Evolutionary conservation across 2,113 vertebrate genomes (phyloP).

Genomic region (Halcyon senegalensis): DNA sequence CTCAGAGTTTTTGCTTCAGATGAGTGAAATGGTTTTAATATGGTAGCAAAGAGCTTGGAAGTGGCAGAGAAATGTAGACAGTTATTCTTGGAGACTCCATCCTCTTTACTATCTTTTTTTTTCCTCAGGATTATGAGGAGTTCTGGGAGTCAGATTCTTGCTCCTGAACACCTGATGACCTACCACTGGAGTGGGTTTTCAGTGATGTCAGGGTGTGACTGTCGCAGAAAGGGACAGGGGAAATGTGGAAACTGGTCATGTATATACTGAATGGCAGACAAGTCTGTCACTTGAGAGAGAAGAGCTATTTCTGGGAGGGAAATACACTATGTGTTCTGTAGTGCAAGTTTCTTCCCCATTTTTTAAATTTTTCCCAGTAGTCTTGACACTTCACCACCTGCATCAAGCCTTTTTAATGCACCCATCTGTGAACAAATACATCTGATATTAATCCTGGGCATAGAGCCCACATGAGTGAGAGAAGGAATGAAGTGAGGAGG

Average conservation of each 20-base stretch:
- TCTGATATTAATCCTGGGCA: not conserved
- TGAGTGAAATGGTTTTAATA: not conserved
- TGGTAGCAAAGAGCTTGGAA: not conserved
- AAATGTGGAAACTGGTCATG: not conserved
- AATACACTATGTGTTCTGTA: not conserved
- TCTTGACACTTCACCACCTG: not conserved
- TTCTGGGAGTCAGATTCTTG: not conserved
- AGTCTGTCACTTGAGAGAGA: not conserved
- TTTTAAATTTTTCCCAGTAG: not conserved
- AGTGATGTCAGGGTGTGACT: not conserved
- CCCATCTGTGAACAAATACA: not conserved
- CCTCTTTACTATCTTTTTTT: not conserved
- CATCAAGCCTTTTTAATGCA: not conserved
- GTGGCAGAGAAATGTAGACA: not conserved
- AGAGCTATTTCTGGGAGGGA: not conserved
- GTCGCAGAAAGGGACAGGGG: not conserved
- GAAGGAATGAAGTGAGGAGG: not conserved
- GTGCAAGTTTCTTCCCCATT: not conserved
- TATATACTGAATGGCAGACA: not conserved
- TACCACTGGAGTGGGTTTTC: not conserved
- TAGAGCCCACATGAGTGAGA: not conserved
- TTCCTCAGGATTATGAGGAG: not conserved
- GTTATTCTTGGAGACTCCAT: not conserved
- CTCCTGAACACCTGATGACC: not conserved
- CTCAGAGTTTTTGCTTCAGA: not conserved